Percentiles rank a stretch among this genome's conserved stretches.
Conservation (phyloP, 2,797 vertebrate species). For the Falco columbarius region DNA sequence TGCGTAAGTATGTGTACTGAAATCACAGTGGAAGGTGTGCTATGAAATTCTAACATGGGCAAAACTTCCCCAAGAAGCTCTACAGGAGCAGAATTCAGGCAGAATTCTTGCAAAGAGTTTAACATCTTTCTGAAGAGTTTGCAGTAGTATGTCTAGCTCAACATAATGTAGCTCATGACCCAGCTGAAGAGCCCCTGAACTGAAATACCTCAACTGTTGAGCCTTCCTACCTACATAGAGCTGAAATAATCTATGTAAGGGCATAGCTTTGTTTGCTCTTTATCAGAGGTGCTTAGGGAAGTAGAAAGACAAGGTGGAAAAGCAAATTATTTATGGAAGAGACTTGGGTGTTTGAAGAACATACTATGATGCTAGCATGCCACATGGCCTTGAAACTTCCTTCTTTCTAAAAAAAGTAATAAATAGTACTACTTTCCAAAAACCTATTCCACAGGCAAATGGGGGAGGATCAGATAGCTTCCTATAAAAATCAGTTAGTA, state of each 20-base stretch:
- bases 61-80: not conserved
- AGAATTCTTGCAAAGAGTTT: not conserved
- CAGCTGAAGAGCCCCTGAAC: not conserved
- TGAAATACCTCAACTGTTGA: not conserved
- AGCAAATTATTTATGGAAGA: not conserved
- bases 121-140: not conserved
- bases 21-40: not conserved
- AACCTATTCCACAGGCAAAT: not conserved
- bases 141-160: not conserved
- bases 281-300: not conserved
- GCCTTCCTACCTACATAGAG: not conserved
- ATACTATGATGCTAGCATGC: not conserved
- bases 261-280: not conserved
- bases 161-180: not conserved
- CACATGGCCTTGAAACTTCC: not conserved
- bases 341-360: not conserved
- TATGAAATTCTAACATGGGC: not conserved
- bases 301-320: not conserved
- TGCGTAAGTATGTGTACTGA: not conserved
- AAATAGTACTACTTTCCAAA: not conserved
- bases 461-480: not conserved
- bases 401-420: not conserved
- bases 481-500: not conserved
- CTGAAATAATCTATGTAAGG: not conserved
- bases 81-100: not conserved